Evolutionary conservation across 53 echinoderm and acorn worm species (phyloP).

Genomic region (Hippasteria phrygiana): DNA sequence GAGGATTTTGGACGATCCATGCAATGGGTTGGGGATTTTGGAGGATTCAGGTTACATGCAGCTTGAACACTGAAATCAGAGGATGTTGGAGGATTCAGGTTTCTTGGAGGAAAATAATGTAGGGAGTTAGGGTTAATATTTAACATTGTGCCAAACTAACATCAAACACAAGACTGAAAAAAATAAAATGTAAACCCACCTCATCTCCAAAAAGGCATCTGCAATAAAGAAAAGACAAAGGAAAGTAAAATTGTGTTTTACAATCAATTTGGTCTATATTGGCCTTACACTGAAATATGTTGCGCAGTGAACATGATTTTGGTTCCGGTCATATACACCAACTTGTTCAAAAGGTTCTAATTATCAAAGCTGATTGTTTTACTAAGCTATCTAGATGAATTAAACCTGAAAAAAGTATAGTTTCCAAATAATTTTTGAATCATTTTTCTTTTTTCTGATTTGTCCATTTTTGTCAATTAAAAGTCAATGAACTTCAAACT

Average conservation of each 20-base stretch:
- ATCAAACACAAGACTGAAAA: not conserved
- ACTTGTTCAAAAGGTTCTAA: too few relatives aligned
- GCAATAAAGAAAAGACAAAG: slow-evolving; percentile 38
- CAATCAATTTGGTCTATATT: not conserved
- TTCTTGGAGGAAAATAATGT: too few relatives aligned
- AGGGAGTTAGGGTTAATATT: too few relatives aligned
- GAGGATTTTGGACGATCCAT: not conserved
- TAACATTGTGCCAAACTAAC: not conserved
- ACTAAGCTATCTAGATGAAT: too few relatives aligned
- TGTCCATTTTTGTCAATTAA: too few relatives aligned
- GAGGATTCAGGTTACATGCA: too few relatives aligned
- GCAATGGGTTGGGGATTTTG: not conserved
- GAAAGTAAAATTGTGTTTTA: slow-evolving; percentile 8
- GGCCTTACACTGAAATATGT: not conserved
- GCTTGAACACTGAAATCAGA: too few relatives aligned
- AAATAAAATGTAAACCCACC: slow-evolving; percentile 40
- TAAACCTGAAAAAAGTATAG: not conserved
- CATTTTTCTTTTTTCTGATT: too few relatives aligned
- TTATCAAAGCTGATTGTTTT: too few relatives aligned
- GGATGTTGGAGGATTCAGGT: too few relatives aligned
- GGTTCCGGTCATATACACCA: not conserved
- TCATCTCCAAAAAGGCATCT: slow-evolving; percentile 91
- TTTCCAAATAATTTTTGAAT: not conserved
- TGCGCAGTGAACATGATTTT: not conserved
- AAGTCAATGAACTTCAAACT: too few relatives aligned